phyloP scores from a whole-genome alignment of 1,140 invertebrate species.

The Drosophila pseudoobscura region DNA sequence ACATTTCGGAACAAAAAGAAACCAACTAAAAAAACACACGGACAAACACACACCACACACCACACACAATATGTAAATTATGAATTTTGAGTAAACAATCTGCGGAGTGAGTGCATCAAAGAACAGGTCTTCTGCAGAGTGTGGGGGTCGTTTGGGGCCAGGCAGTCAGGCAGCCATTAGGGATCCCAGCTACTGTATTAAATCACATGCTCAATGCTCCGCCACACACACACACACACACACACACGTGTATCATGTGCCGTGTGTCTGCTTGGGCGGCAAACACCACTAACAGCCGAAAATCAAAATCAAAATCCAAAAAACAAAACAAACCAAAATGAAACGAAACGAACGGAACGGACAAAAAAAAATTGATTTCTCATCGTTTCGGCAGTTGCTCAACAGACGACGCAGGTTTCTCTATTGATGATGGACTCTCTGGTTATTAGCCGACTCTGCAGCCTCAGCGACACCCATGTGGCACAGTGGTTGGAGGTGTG shows the following conservation, averaged over 20 bases:
- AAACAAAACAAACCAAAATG: conserved; percentile 44
- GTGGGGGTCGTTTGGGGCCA: conserved; percentile 1
- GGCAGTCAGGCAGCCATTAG: conserved; percentile 56
- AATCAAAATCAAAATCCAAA: conserved; percentile 27
- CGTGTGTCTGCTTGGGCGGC: conserved; percentile 67
- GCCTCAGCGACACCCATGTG: conserved; percentile 8
- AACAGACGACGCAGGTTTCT: conserved; percentile 63
- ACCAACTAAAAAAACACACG: conserved; percentile 40
- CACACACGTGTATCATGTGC: conserved; percentile 47
- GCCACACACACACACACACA: not conserved
- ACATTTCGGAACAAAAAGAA: conserved; percentile 22
- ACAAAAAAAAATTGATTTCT: conserved; percentile 72
- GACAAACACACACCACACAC: conserved; percentile 17
- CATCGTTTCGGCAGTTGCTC: conserved; percentile 64
- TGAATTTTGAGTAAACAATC: conserved; percentile 78
- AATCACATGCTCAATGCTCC: conserved; percentile 48
- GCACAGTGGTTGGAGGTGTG: conserved; percentile 42
- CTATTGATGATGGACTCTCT: conserved; percentile 58
- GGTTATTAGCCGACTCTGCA: conserved; percentile 67
- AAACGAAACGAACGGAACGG: conserved; percentile 25
- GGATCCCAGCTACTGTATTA: conserved; percentile 77
- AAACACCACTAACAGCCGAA: conserved; percentile 42
- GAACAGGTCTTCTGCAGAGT: conserved; percentile 53
- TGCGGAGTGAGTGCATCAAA: conserved; percentile 73
- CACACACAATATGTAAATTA: conserved; percentile 77